Percentiles rank a stretch among this genome's conserved stretches.
phyloP scores from a whole-genome alignment of 2,113 vertebrate genomes.

The Periophthalmodon schlosseri region DNA sequence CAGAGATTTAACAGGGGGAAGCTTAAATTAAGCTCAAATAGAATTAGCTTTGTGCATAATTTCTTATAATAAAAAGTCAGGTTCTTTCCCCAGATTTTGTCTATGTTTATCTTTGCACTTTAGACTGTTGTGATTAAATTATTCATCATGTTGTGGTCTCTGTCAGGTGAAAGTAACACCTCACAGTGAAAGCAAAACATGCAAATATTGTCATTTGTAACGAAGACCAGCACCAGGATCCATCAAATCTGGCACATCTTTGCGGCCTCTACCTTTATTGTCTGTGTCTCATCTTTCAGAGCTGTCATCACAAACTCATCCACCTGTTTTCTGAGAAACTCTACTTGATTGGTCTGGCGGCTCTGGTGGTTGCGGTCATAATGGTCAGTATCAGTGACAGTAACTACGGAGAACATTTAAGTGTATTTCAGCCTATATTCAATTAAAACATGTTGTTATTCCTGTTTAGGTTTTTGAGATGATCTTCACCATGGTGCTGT shows the following conservation, averaged over 20 bases:
- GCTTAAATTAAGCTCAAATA: too few species aligned
- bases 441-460: slow-evolving; percentile 14
- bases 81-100: background rate
- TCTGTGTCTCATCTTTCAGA: slow-evolving; percentile 47
- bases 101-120: background rate
- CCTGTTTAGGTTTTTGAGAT: slow-evolving; percentile 69
- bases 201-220: background rate
- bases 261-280: background rate
- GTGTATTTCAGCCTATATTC: background rate
- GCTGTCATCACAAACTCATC: slow-evolving; percentile 84
- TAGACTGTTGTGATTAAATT: background rate
- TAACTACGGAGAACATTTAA: background rate
- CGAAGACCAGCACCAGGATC: background rate
- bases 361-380: slow-evolving; percentile 90
- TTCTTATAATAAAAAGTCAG: background rate
- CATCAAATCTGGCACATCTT: background rate
- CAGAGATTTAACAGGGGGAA: background rate
- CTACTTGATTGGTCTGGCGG: slow-evolving; percentile 90
- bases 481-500: slow-evolving; percentile 78
- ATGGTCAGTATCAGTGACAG: slow-evolving; percentile 81
- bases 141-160: slow-evolving; percentile 5
- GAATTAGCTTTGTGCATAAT: too few species aligned
- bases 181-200: slow-evolving; percentile 12
- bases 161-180: slow-evolving; percentile 5
- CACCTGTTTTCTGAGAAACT: slow-evolving; percentile 91